Base-by-base conservation (phyloP, 2,113 vertebrate species). In the Chloebia gouldiae region DNA sequence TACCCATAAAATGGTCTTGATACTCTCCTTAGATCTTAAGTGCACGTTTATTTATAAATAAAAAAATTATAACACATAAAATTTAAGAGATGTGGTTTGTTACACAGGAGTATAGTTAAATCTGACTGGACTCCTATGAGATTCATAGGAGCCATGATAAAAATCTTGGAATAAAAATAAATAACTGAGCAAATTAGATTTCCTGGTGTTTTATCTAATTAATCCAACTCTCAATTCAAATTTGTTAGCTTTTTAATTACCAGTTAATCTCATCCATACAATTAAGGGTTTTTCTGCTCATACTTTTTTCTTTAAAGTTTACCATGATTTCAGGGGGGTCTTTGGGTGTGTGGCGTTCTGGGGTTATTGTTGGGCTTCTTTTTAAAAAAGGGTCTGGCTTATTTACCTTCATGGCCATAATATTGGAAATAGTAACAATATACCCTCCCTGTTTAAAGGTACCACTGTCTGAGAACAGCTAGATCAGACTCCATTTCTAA, bases 141-240 rank as follows among this genome's bases (percentile, higher is more conserved):
- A 79, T 90, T 95, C 85, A 78, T 15, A 88, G 86, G 94, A 96
- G 73, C 84, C 73, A 50, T 25, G 28, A 95, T 96, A 97, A 97
- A 87, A 87, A 90, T 71, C 81, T 85, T 78, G 51, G 86, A 96
- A 96, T 95, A 97, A 97, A 94, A 94, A 88, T 94, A 96, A 97
- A 97, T 95, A 35, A 57, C 93, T 90, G 66, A 96, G 86, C 85
- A 96, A 97, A 97, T 96, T 91, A 94, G 76, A 96, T 97, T 97
- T 96, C 92, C 85, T 94, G 56, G 39, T 83, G 86, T 93, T 96
- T 92, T 92, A 97, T 91, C 85, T 95, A 91, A 97, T 98, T 95
- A 97, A 96, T 70, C 94, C 84, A 88, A 63, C 66, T 86, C 86
- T 92, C 94, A 95, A 92, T 37, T 68, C 88, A 78, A 94, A 92